Percentiles rank a stretch among this genome's conserved stretches.
These are phyloP conservation scores for Ochlodes sylvanus DNA, from an alignment of 2,888 invertebrate species.

Conservation along the genomic window DNA sequence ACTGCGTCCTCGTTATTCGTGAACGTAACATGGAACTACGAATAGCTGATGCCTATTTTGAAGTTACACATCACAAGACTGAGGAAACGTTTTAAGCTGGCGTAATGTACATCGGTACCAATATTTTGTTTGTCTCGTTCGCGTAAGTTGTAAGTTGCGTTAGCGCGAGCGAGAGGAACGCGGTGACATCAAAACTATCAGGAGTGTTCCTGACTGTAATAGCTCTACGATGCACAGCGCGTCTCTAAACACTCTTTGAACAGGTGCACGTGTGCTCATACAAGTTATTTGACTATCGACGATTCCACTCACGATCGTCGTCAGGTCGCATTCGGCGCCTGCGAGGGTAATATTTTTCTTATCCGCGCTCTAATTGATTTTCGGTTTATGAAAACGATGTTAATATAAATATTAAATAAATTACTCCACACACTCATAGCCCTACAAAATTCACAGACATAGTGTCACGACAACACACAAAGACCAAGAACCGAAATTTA, in stretches of 20 bases:
- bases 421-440: no score
- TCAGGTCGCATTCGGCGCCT: conserved; percentile 46
- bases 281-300: conserved; percentile 67
- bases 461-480: no score
- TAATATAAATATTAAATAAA: background rate
- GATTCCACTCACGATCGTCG: conserved; percentile 59
- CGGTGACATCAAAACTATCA: conserved; percentile 18
- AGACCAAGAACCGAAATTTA: no score
- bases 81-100: conserved; percentile 40
- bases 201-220: conserved; percentile 47
- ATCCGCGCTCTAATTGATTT: conserved; percentile 27
- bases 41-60: conserved; percentile 32
- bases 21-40: conserved; percentile 37
- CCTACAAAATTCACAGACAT: no score
- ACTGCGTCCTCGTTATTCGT: conserved; percentile 38
- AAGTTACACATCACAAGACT: conserved; percentile 38
- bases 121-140: conserved; percentile 35
- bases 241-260: conserved; percentile 72
- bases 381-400: conserved; percentile 18
- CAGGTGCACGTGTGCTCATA: conserved; percentile 76
- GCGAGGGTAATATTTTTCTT: conserved; percentile 44
- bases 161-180: conserved; percentile 44
- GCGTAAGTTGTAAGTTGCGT: conserved; percentile 22
- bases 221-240: conserved; percentile 46
- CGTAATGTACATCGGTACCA: conserved; percentile 39